Conservation (phyloP, 2,113 vertebrate species). For the Stictonetta naevosa region DNA sequence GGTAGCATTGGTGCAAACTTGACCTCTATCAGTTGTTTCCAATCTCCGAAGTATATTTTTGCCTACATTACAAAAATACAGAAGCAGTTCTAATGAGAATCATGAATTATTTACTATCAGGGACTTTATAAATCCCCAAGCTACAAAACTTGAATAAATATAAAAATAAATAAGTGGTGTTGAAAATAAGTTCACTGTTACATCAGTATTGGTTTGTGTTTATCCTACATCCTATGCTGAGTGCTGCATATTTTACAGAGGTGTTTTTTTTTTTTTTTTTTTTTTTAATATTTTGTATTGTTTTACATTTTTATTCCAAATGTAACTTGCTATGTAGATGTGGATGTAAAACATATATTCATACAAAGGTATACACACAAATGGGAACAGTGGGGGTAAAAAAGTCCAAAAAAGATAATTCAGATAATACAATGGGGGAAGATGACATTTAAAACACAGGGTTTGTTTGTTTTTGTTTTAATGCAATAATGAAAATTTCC, state of each 20-base stretch:
- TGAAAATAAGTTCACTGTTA: conserved; percentile 30
- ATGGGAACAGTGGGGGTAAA: no score
- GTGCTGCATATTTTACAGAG: not conserved
- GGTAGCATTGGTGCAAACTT: not conserved
- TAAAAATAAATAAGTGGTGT: not conserved
- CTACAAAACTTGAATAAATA: conserved; percentile 23
- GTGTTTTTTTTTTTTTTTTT: not conserved
- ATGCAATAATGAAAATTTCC: not conserved
- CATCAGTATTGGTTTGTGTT: not conserved
- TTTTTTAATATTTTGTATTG: not conserved
- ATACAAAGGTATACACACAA: not conserved
- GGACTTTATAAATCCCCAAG: conserved; percentile 5
- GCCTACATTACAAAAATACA: not conserved
- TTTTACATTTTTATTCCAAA: not conserved
- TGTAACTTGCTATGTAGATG: not conserved
- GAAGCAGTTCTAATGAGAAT: conserved; percentile 41
- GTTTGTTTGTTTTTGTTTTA: not conserved
- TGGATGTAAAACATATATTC: not conserved
- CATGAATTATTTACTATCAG: conserved; percentile 54
- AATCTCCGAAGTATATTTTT: conserved; percentile 26
- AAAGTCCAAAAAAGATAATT: not conserved
- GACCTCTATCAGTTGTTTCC: conserved; percentile 8
- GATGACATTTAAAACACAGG: not conserved
- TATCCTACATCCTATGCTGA: not conserved
- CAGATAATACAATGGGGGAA: not conserved